Evolutionary conservation across 2,113 vertebrate genomes (phyloP).

Genomic region (Enhydra lutris): DNA sequence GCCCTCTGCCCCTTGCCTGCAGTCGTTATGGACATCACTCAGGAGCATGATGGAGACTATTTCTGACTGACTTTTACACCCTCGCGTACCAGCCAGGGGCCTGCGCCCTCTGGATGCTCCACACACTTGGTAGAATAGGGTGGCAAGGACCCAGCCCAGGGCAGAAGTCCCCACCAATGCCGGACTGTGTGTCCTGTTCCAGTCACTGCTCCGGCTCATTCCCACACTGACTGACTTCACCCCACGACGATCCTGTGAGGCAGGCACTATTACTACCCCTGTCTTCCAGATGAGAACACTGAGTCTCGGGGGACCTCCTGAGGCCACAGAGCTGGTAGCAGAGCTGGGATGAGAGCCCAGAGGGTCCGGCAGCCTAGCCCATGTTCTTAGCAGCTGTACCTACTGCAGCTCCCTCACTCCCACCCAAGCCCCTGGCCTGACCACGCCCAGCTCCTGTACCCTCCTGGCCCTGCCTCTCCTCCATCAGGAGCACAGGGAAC

Average conservation of each 20-base stretch:
- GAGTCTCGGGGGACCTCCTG: background rate
- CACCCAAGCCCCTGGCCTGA: background rate
- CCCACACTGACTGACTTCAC: background rate
- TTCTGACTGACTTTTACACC: background rate
- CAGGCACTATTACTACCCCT: background rate
- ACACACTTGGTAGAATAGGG: background rate
- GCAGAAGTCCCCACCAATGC: background rate
- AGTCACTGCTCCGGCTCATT: background rate
- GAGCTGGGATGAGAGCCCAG: background rate
- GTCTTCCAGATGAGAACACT: background rate
- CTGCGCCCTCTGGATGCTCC: background rate
- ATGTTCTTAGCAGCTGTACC: accelerated
- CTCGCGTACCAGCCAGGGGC: background rate
- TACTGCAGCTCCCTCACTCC: background rate
- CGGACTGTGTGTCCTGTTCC: accelerated
- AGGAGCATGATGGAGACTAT: background rate
- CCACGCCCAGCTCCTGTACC: background rate
- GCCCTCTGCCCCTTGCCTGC: background rate
- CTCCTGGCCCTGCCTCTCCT: background rate
- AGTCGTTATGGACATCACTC: background rate
- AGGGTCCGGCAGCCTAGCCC: no score
- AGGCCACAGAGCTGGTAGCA: background rate
- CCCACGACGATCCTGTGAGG: background rate
- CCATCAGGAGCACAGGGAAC: background rate
- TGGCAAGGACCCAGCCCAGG: background rate